Percentiles rank a stretch among this genome's conserved stretches.
Conservation (phyloP, 2,888 invertebrate species). For the Mayetiola destructor region DNA sequence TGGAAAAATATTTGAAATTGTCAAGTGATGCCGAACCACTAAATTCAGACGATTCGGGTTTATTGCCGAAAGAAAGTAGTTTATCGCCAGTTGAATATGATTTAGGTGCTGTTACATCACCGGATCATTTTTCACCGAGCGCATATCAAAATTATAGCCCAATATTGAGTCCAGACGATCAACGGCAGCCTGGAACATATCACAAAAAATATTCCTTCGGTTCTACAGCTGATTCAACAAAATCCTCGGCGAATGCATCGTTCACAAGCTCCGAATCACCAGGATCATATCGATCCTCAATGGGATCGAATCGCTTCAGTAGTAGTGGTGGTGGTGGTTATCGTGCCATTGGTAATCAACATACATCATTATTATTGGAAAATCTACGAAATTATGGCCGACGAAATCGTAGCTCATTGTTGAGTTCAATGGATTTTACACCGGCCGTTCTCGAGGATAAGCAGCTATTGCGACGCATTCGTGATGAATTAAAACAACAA, state of each 20-base stretch:
- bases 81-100: slow-evolving; percentile 2
- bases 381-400: slow-evolving; percentile 21
- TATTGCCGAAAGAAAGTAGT: not conserved
- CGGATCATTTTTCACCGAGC: not conserved
- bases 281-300: not conserved
- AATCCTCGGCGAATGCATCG: not conserved
- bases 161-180: not conserved
- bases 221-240: not conserved
- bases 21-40: not conserved
- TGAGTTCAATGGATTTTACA: slow-evolving; percentile 47
- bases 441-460: slow-evolving; percentile 59
- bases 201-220: not conserved
- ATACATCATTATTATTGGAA: slow-evolving; percentile 21
- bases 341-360: not conserved
- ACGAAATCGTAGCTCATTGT: slow-evolving; percentile 18
- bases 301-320: not conserved
- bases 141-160: not conserved
- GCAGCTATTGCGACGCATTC: slow-evolving; percentile 45
- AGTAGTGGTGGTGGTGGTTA: too few relatives aligned
- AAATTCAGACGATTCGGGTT: not conserved
- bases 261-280: not conserved
- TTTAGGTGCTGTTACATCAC: not conserved
- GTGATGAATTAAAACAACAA: slow-evolving; percentile 30
- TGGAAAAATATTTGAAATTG: slow-evolving; percentile 47
- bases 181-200: not conserved